A percentile compares a stretch with the other conserved stretches of the same genome.
These are phyloP conservation scores for Parnassius apollo DNA, from an alignment of 2,888 invertebrate genomes.

Conservation along the genomic window DNA sequence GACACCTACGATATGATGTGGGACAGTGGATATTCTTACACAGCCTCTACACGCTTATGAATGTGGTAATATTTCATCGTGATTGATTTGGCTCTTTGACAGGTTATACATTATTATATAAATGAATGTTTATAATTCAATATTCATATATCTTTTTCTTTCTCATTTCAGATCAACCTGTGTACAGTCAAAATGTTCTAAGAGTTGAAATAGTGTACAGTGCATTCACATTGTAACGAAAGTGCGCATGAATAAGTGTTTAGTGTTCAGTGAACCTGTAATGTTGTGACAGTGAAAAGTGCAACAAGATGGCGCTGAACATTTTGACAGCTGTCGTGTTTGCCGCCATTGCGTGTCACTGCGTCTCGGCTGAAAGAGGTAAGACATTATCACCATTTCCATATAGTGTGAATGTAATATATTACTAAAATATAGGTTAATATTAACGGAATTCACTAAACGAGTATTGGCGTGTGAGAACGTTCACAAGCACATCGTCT, in stretches of 20 bases:
- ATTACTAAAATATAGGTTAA: no score
- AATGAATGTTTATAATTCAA: no score
- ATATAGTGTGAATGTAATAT: no score
- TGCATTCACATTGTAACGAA: neutral
- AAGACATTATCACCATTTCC: constrained; percentile 12
- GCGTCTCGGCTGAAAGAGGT: constrained; percentile 45
- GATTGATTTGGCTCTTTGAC: no score
- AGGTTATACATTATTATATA: no score
- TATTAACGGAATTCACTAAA: no score
- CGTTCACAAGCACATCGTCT: no score
- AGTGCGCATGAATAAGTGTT: constrained; percentile 10
- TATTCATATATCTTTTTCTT: neutral
- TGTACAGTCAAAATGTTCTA: constrained; percentile 8
- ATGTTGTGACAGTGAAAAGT: constrained; percentile 39
- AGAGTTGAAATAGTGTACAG: constrained; percentile 2
- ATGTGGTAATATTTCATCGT: no score
- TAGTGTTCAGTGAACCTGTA: constrained; percentile 29
- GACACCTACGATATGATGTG: no score
- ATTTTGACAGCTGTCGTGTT: constrained; percentile 39
- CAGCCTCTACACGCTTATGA: no score
- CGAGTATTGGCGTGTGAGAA: no score
- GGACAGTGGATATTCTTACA: no score
- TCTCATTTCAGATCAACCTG: constrained; percentile 7
- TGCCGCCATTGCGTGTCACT: constrained; percentile 40
- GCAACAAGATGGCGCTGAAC: constrained; percentile 42